These are phyloP conservation scores for Drosophila greeni DNA, from an alignment of 2,888 invertebrate genomes.

Conservation along the genomic window DNA sequence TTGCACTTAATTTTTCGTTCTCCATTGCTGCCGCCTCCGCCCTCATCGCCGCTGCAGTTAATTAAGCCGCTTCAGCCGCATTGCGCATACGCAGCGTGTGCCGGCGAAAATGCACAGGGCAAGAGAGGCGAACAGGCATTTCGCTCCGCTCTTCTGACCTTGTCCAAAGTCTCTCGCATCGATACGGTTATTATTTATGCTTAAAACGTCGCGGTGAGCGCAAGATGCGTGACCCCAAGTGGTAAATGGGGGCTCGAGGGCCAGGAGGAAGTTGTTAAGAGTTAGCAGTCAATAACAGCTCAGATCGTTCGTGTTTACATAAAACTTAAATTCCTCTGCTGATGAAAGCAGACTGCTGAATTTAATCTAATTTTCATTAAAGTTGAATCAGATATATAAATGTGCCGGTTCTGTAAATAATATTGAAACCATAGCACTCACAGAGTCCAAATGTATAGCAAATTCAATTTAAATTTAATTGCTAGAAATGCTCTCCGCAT, in stretches of 20 bases:
- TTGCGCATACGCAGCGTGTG: conserved; percentile 66
- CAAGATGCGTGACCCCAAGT: conserved; percentile 22
- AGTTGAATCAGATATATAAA: too few relatives aligned
- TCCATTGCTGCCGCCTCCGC: conserved; percentile 4
- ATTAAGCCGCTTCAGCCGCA: conserved; percentile 59
- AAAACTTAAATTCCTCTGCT: neutral
- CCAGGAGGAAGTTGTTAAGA: conserved; percentile 8
- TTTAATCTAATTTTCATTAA: too few relatives aligned
- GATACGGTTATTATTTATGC: conserved; percentile 32
- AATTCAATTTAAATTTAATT: conserved; percentile 1
- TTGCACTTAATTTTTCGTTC: conserved; percentile 70
- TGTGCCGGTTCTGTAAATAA: too few relatives aligned
- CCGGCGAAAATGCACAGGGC: conserved; percentile 20
- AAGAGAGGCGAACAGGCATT: conserved; percentile 14
- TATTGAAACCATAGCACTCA: neutral
- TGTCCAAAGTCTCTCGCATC: conserved; percentile 28
- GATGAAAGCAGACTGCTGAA: neutral
- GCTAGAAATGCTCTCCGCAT: conserved; percentile 9
- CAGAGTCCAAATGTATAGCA: neutral
- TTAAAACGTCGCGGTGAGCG: conserved; percentile 3
- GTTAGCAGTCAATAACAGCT: neutral
- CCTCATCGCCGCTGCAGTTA: conserved; percentile 43
- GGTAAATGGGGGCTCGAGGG: conserved; percentile 11
- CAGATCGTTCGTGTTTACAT: neutral
- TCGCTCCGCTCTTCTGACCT: conserved; percentile 46